phyloP scores from a whole-genome alignment of 2,888 invertebrate genomes.

The Meteorus cinctellus region DNA sequence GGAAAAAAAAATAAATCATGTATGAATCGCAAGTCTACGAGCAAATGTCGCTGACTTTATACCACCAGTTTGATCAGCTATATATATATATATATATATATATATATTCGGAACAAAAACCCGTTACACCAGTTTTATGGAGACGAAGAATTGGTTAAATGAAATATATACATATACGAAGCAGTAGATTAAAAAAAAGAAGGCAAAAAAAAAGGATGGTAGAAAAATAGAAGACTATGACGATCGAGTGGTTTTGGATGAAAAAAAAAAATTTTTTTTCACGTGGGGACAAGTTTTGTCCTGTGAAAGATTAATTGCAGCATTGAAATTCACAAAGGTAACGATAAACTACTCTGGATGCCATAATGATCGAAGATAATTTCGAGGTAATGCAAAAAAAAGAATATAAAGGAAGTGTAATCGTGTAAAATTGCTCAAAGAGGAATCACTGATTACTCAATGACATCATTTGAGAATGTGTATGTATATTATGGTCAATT shows the following conservation, averaged over 20 bases:
- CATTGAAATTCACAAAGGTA: not conserved
- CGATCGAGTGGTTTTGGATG: not conserved
- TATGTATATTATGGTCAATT: not conserved
- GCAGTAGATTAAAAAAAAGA: not conserved
- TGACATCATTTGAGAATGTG: not conserved
- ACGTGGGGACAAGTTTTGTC: not conserved
- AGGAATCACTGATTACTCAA: not conserved
- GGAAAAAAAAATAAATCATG: not conserved
- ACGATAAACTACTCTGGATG: not conserved
- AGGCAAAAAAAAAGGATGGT: not conserved
- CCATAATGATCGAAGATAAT: not conserved
- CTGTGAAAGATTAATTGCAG: not conserved
- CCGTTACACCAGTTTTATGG: constrained; percentile 45
- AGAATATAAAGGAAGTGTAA: not conserved
- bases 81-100: not conserved
- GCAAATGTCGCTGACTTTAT: constrained; percentile 24
- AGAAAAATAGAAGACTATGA: not conserved
- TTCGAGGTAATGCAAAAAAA: not conserved
- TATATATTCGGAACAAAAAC: constrained; percentile 18
- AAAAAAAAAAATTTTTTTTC: not conserved
- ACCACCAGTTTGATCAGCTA: constrained; percentile 8
- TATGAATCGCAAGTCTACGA: constrained; percentile 1
- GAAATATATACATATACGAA: constrained; percentile 36
- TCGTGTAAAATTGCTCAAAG: not conserved
- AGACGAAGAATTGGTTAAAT: constrained; percentile 43